Base-by-base conservation (phyloP, 2,797 vertebrate species). In the Pipistrellus pipistrellus region DNA sequence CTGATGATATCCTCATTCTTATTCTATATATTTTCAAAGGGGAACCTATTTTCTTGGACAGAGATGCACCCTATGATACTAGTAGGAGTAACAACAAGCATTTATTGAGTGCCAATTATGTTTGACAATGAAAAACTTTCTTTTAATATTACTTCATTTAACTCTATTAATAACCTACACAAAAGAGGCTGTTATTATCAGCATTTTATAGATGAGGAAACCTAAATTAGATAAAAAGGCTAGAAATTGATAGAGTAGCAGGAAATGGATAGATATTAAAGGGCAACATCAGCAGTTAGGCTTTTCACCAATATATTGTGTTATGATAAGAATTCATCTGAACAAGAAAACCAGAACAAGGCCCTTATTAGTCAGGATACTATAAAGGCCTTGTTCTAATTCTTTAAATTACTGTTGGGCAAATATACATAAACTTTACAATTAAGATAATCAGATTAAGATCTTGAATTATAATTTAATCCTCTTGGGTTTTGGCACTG, bases 341-440 rank as follows among this genome's bases (percentile, higher is more conserved):
- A 82, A 41, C 18, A 72, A n/a, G 44, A 72, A 69, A 90, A 75
- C 11, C 84, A 91, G 38, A 66, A n/a, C 20, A 85, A 93, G 90
- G 5, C 17, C 48, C 20, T 93, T 41, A 55, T 88, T 94, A 87
- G 75, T 85, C 35, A 73, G 69, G 32, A 77, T 59, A 82, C 80
- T 76, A 21, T 71, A 68, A 95, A 95, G 95, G 30, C 15, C 46
- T 55, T 69, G 13, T 92, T 91, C 30, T 91, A 95, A 90, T 94
- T 93, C 53, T 89, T 90, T 71, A 92, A 95, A 95, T 96, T 91
- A 93, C 55, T 88, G 32, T 91, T 95, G 78, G 41, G 73, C 72
- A 97, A 95, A 96, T 94, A 96, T 76, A 95, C 96, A 95, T 88
- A 95, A 94, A 87, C 71, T 87, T 84, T 55, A 55, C 83, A 85